Percentiles rank a stretch among this genome's conserved stretches.
Conservation (phyloP, 2,113 vertebrate species). For the Vulpes vulpes region DNA sequence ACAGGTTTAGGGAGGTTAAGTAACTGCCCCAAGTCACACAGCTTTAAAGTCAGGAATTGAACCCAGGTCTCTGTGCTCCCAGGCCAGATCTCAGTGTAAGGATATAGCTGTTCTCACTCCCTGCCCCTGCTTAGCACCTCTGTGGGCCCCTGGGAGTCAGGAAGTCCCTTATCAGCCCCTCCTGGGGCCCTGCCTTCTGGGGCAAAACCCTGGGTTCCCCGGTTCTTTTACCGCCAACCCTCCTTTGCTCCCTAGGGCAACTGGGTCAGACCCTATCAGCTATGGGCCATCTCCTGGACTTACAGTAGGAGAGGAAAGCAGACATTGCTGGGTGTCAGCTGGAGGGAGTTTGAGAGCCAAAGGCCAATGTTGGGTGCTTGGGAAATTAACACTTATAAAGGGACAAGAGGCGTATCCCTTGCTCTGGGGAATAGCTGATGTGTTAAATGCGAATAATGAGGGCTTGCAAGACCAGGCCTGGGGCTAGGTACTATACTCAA, state of each 20-base stretch:
- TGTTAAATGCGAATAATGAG: neutral
- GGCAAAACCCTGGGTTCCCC: slow-evolving; percentile 51
- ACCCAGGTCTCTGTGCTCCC: neutral
- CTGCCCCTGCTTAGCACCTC: neutral
- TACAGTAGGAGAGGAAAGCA: neutral
- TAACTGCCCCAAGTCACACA: neutral
- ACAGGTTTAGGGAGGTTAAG: neutral
- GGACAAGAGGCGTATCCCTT: too few species aligned
- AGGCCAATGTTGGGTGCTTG: neutral
- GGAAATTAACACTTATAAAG: neutral
- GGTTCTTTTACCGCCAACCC: neutral
- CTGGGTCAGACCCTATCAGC: neutral
- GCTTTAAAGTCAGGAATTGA: neutral
- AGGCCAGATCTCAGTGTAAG: neutral
- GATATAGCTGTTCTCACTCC: neutral
- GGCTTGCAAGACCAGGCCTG: neutral
- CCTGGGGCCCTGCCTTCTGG: neutral
- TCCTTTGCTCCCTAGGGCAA: neutral
- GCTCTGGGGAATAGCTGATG: neutral
- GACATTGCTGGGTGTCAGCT: neutral
- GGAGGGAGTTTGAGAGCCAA: neutral
- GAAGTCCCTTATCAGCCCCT: slow-evolving; percentile 49
- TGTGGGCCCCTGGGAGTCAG: slow-evolving; percentile 49
- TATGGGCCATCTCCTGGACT: neutral
- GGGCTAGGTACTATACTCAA: neutral